A percentile compares a stretch with the other conserved stretches of the same genome.
phyloP scores from a whole-genome alignment of 2,113 vertebrate species.

The Mormyrus iriodes region DNA sequence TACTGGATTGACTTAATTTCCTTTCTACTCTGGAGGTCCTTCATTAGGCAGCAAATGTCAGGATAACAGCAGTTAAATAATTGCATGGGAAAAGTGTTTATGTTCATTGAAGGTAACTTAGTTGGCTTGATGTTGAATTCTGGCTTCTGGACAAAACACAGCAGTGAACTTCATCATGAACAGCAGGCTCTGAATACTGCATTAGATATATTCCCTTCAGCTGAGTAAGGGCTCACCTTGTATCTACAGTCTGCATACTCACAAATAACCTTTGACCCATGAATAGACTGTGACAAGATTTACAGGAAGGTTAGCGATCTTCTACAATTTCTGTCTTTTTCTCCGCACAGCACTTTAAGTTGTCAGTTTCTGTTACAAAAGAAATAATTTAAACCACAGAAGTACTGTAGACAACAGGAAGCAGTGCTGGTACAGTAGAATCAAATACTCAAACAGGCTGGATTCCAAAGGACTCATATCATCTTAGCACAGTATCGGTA shows the following conservation, averaged over 20 bases:
- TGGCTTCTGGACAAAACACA: background rate
- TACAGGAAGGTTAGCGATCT: background rate
- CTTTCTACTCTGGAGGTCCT: conserved; percentile 37
- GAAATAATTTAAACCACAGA: background rate
- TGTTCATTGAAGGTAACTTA: conserved; percentile 39
- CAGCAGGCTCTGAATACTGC: background rate
- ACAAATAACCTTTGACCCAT: background rate
- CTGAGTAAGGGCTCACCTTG: background rate
- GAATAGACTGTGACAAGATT: background rate
- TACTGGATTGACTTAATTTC: conserved; percentile 21
- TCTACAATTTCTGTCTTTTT: background rate
- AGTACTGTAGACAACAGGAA: background rate
- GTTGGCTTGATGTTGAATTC: background rate
- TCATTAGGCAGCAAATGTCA: background rate
- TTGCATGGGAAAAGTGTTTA: conserved; percentile 40
- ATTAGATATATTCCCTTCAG: background rate
- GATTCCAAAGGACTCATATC: background rate
- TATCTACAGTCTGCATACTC: background rate
- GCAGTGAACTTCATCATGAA: background rate
- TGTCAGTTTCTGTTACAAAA: background rate
- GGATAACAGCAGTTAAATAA: conserved; percentile 33
- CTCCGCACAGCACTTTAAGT: background rate
- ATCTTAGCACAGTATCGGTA: background rate
- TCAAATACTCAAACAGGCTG: background rate
- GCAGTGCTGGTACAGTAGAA: background rate